Base-by-base conservation (phyloP, 1,140 invertebrate genomes). In the Wiebesia pumilae region DNA sequence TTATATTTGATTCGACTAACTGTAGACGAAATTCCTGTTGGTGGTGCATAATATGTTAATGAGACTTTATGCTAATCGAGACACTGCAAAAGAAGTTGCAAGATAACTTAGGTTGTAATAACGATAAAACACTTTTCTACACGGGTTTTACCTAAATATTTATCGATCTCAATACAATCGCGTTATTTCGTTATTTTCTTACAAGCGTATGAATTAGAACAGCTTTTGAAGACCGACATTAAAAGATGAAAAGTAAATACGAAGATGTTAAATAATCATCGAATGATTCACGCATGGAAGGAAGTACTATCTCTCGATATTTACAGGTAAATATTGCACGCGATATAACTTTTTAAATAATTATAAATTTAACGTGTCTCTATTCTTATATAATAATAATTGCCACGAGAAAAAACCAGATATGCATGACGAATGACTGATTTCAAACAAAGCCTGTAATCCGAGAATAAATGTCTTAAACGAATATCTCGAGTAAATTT, bases 111-210 rank as follows among this genome's bases (percentile, higher is more conserved):
- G n/a, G 19, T 38, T 43, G 21, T n/a, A 75, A 27, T 75, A 43
- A 75, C 43, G 3, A 75, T 19, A 38, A 40, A 43, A 75, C 40
- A 75, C 38, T 43, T n/a, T n/a, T n/a, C n/a, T n/a, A n/a, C n/a
- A n/a, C n/a, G n/a, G 40, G 38, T 75, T 75, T 40, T 75, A 75
- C 38, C n/a, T 9, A 75, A 75, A 75, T 75, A 75, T 75, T 75
- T 75, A n/a, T 75, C 40, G 38, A 75, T 75, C 40, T 75, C n/a
- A 38, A 75, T 38, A 43, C n/a, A 43, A 38, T 75, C 24, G 10
- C 24, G 3, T 3, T 75, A n/a, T 43, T 43, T 43, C 9, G 43
- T 75, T 73, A 73, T 19, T 73, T 73, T 6, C 16, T 35, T 71
- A 6, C 9, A 73, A 14, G 14, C 10, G 35, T 38, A n/a, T n/a